Percentiles rank a stretch among this genome's conserved stretches.
These are phyloP conservation scores for Tipula lateralis DNA, from an alignment of 2,888 invertebrate genomes.

Conservation along the genomic window DNA sequence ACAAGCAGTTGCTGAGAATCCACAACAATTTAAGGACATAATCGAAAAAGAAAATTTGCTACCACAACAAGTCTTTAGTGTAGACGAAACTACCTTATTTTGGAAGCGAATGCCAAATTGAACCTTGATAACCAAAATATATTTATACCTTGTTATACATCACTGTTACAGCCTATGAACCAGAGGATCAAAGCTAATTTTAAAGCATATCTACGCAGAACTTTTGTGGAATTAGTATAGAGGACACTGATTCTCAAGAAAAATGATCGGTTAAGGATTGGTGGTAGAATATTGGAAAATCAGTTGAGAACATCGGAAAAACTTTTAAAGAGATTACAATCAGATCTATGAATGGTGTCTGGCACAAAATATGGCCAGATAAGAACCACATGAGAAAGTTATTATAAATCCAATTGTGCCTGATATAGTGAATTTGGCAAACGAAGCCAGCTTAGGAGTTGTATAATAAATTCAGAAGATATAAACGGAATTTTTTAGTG, in stretches of 20 bases:
- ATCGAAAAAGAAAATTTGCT: neutral
- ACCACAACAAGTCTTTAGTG: neutral
- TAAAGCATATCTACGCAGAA: neutral
- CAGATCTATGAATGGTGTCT: too few species aligned
- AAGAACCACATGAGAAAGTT: neutral
- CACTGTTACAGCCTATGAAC: neutral
- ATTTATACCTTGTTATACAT: too few species aligned
- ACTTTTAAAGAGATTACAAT: too few species aligned
- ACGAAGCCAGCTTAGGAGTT: too few species aligned
- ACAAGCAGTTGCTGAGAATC: neutral
- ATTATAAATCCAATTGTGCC: neutral
- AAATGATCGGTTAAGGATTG: neutral
- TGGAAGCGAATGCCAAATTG: neutral
- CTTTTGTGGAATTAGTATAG: neutral
- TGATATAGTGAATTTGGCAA: neutral
- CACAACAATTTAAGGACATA: neutral
- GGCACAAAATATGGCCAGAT: slow-evolving; percentile 9
- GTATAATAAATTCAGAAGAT: neutral
- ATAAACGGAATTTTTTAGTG: neutral
- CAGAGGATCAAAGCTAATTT: neutral
- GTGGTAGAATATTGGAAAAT: neutral
- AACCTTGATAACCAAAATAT: neutral
- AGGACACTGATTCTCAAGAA: neutral
- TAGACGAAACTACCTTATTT: neutral
- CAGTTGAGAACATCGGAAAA: neutral